phyloP scores from a whole-genome alignment of 2,888 invertebrate species.

The Lamellibrachia satsuma region DNA sequence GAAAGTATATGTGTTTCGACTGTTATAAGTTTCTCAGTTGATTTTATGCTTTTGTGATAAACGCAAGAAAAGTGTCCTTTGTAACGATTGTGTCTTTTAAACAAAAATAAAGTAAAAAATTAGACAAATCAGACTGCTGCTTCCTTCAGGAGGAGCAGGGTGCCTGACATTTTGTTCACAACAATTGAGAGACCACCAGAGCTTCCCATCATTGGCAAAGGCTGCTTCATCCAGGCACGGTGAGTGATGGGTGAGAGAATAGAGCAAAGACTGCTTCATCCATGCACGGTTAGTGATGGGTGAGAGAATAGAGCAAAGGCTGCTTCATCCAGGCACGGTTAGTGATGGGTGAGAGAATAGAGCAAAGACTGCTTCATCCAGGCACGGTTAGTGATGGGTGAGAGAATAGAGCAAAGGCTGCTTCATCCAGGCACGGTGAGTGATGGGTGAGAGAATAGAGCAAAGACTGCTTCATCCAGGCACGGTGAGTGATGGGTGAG shows the following conservation, averaged over 20 bases:
- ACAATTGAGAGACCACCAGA: conserved; percentile 86
- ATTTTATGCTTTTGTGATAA: no score
- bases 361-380: conserved; percentile 69
- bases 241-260: conserved; percentile 33
- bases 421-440: conserved; percentile 66
- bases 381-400: conserved; percentile 56
- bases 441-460: conserved; percentile 55
- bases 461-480: conserved; percentile 67
- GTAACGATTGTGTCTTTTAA: no score
- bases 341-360: background rate
- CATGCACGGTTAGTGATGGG: no score
- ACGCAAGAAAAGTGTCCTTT: no score
- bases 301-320: conserved; percentile 33
- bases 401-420: conserved; percentile 65
- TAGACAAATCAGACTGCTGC: no score
- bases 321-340: conserved; percentile 67
- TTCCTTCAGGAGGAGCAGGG: conserved; percentile 76
- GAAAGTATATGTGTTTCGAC: no score
- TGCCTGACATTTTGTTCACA: conserved; percentile 89
- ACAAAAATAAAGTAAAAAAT: no score
- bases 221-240: conserved; percentile 67
- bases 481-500: conserved; percentile 51
- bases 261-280: background rate
- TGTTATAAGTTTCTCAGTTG: no score
- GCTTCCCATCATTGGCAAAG: conserved; percentile 76